Percentiles rank a stretch among this genome's conserved stretches.
Conservation (phyloP, 2,797 vertebrate genomes). For the Typhlichthys eigenmanni region DNA sequence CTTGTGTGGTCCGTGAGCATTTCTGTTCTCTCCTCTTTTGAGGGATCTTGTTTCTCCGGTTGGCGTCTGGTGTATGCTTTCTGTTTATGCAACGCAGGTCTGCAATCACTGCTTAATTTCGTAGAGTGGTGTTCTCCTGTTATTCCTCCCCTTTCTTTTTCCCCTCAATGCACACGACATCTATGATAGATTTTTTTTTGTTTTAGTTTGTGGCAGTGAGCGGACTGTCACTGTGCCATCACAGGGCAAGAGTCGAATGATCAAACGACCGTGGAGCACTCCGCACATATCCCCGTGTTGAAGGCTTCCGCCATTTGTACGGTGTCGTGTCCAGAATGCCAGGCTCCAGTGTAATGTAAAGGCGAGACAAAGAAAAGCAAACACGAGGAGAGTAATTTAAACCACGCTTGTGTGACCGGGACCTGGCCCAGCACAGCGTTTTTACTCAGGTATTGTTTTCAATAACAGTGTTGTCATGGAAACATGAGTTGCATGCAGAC, state of each 20-base stretch:
- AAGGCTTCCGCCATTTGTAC: conserved; percentile 50
- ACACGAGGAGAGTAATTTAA: conserved; percentile 80
- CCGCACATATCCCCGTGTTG: conserved; percentile 23
- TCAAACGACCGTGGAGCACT: conserved; percentile 9
- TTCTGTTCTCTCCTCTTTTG: not conserved
- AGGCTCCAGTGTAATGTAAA: conserved; percentile 74
- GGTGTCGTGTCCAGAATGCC: conserved; percentile 58
- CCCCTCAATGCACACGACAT: conserved; percentile 40
- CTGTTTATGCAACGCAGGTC: conserved; percentile 60
- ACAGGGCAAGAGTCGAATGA: conserved; percentile 11
- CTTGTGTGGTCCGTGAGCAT: conserved; percentile 31
- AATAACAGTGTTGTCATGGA: conserved; percentile 83
- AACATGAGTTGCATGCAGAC: conserved; percentile 63
- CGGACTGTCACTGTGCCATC: conserved; percentile 54
- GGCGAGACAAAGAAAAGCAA: conserved; percentile 82
- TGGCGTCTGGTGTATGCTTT: conserved; percentile 59
- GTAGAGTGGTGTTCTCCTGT: conserved; percentile 31
- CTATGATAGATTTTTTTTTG: conserved; percentile 59
- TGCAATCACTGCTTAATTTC: conserved; percentile 69
- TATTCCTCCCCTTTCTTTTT: conserved; percentile 12
- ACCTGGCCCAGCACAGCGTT: conserved; percentile 70
- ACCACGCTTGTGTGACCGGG: conserved; percentile 77
- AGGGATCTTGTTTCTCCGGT: conserved; percentile 57
- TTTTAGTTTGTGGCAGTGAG: conserved; percentile 45
- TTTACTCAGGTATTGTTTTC: conserved; percentile 84